Conservation (phyloP, 2,113 vertebrate genomes). For the Dicrurus megarhynchus region DNA sequence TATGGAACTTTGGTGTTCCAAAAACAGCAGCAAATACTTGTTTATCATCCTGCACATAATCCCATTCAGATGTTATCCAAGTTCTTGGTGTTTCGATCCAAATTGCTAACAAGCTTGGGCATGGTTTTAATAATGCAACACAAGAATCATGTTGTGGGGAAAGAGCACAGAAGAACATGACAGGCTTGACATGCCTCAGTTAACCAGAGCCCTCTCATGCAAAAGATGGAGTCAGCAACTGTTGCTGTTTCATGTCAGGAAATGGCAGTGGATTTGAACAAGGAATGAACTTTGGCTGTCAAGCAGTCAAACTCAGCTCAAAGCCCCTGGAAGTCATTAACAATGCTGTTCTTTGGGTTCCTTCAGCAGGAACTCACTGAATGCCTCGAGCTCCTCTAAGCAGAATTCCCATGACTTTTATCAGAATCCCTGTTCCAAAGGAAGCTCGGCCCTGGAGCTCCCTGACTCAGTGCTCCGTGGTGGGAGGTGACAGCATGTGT, state of each 20-base stretch:
- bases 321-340: neutral
- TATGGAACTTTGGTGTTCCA: neutral
- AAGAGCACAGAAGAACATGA: accelerated
- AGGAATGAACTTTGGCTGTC: neutral
- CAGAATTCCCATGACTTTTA: neutral
- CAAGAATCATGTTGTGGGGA: neutral
- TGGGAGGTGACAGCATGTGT: neutral
- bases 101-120: neutral
- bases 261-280: neutral
- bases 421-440: neutral
- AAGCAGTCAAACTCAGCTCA: neutral
- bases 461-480: neutral
- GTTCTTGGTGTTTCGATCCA: neutral
- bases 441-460: neutral
- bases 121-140: neutral
- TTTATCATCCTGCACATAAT: neutral
- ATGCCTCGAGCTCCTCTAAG: neutral
- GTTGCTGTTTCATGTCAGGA: neutral
- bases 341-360: neutral
- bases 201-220: neutral
- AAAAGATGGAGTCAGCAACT: neutral
- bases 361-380: neutral
- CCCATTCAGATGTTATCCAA: neutral
- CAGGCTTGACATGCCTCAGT: neutral
- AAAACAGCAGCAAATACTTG: neutral